Conservation (phyloP, 2,888 invertebrate species). For the Drosophila diplacantha region DNA sequence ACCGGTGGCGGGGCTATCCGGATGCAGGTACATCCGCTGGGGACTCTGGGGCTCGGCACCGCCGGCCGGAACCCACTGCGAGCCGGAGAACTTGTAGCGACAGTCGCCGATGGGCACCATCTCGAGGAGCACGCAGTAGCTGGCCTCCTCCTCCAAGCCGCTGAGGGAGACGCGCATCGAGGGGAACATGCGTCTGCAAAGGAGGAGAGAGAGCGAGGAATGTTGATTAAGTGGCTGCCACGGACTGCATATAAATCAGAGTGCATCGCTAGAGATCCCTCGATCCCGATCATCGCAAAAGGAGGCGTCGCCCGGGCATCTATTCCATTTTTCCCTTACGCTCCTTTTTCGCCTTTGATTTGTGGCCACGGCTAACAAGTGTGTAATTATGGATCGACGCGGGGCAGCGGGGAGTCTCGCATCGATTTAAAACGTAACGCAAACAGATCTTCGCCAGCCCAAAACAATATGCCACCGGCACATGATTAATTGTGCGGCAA, state of each 20-base stretch:
- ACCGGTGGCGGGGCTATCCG: slow-evolving; percentile 91
- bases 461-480: slow-evolving; percentile 34
- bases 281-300: slow-evolving; percentile 33
- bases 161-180: slow-evolving; percentile 86
- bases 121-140: slow-evolving; percentile 90
- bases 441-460: slow-evolving; percentile 48
- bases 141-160: slow-evolving; percentile 87
- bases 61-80: slow-evolving; percentile 91
- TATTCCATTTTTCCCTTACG: slow-evolving; percentile 14
- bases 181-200: slow-evolving; percentile 93
- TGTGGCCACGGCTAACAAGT: slow-evolving; percentile 73
- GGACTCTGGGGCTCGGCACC: slow-evolving; percentile 90
- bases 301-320: slow-evolving; percentile 61
- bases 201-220: slow-evolving; percentile 39
- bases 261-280: neutral
- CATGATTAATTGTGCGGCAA: slow-evolving; percentile 61
- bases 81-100: slow-evolving; percentile 89
- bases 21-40: slow-evolving; percentile 88
- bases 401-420: slow-evolving; percentile 39
- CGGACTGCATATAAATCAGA: slow-evolving; percentile 60
- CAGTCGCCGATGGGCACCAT: slow-evolving; percentile 86
- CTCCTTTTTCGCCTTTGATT: slow-evolving; percentile 58
- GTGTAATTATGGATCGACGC: slow-evolving; percentile 67
- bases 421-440: slow-evolving; percentile 68
- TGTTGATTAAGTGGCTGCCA: slow-evolving; percentile 54